Evolutionary conservation across 2,113 vertebrate genomes (phyloP).

Genomic region (Poecile atricapillus): DNA sequence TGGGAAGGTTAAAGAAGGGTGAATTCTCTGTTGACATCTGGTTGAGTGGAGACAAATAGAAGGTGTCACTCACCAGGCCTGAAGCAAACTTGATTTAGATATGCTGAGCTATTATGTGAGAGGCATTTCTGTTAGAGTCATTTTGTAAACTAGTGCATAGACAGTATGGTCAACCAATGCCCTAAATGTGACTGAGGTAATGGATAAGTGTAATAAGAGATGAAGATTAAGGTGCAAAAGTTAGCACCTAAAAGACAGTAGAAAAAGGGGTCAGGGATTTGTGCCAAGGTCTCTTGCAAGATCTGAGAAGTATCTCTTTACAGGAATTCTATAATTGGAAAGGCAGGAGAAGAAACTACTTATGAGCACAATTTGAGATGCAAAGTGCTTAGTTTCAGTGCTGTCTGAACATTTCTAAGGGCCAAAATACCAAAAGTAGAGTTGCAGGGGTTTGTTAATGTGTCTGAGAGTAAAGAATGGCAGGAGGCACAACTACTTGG

Average conservation of each 20-base stretch:
- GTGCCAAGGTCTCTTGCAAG: neutral
- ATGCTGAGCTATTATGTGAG: neutral
- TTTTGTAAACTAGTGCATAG: neutral
- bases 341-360: neutral
- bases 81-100: neutral
- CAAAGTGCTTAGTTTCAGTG: neutral
- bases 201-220: neutral
- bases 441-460: neutral
- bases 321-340: neutral
- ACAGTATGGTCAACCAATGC: neutral
- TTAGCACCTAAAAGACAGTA: neutral
- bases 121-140: neutral
- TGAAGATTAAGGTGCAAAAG: neutral
- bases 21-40: neutral
- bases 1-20: neutral
- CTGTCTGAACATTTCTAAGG: neutral
- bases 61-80: neutral
- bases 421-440: neutral
- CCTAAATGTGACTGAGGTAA: neutral
- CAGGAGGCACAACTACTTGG: neutral
- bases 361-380: neutral
- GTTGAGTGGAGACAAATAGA: neutral
- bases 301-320: neutral
- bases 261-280: neutral
- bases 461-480: neutral